Evolutionary conservation across 2,797 vertebrate species (phyloP).

Genomic region (Glossophaga mutica): DNA sequence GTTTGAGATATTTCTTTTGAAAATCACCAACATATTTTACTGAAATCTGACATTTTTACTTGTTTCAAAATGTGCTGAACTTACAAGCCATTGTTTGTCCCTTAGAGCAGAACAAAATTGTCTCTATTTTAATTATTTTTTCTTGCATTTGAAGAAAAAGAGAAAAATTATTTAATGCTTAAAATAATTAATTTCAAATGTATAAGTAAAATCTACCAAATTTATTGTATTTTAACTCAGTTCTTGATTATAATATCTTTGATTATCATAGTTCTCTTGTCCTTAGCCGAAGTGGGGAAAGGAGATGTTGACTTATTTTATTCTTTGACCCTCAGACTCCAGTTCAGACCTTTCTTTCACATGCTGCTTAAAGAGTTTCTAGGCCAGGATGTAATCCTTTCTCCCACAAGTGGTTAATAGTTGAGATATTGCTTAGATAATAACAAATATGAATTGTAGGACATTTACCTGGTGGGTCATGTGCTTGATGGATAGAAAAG

Average conservation of each 20-base stretch:
- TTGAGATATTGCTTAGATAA: neutral
- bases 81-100: neutral
- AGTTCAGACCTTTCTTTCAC: neutral
- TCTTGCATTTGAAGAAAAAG: neutral
- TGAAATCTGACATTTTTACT: conserved; percentile 20
- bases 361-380: neutral
- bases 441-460: neutral
- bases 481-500: neutral
- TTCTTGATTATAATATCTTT: neutral
- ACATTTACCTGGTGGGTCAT: neutral
- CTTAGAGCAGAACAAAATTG: neutral
- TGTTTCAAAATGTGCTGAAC: conserved; percentile 33
- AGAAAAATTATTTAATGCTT: neutral
- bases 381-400: neutral
- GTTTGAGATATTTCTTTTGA: neutral
- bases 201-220: neutral
- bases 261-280: neutral
- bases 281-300: neutral
- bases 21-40: conserved; percentile 7
- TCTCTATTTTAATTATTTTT: neutral
- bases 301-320: neutral
- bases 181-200: neutral
- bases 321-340: neutral
- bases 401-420: neutral
- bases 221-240: neutral